A percentile compares a stretch with the other conserved stretches of the same genome.
phyloP scores from a whole-genome alignment of 2,113 vertebrate species.

The Shinisaurus crocodilurus region DNA sequence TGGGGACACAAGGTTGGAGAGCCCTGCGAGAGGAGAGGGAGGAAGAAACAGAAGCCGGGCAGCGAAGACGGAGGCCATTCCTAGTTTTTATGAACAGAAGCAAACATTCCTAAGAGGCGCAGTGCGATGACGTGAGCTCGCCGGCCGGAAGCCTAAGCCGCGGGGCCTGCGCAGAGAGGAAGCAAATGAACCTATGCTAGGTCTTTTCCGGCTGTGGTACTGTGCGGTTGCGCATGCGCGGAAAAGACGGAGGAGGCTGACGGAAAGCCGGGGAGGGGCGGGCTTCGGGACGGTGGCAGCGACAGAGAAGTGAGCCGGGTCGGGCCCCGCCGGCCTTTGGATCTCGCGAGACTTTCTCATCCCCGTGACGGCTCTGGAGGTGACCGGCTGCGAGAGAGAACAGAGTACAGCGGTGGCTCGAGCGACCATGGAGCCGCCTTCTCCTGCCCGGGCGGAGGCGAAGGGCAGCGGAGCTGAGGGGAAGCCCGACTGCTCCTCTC shows the following conservation, averaged over 20 bases:
- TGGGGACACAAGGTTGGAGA: too few relatives aligned
- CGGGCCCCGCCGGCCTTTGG: conserved; percentile 44
- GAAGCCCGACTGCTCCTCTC: neutral
- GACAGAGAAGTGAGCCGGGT: neutral
- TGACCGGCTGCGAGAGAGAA: conserved; percentile 63
- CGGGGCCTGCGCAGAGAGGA: conserved; percentile 20
- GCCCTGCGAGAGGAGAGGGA: too few relatives aligned
- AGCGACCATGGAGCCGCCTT: conserved; percentile 41
- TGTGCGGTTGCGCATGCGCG: neutral
- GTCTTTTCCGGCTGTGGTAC: conserved; percentile 57
- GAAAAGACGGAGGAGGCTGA: conserved; percentile 35
- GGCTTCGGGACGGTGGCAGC: neutral
- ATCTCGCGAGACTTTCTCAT: conserved; percentile 75
- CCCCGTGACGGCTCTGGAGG: conserved; percentile 74
- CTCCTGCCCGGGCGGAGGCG: conserved; percentile 48
- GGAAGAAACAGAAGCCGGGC: rapidly evolving
- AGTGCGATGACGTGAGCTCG: conserved; percentile 52
- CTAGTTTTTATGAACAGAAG: neutral
- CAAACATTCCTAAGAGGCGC: too few relatives aligned
- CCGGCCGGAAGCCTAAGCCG: conserved; percentile 55
- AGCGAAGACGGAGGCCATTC: too few relatives aligned
- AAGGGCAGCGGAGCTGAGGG: conserved; percentile 38
- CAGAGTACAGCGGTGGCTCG: conserved; percentile 55
- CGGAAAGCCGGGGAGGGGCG: conserved; percentile 23
- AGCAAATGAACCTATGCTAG: neutral